Evolutionary conservation across 2,888 invertebrate genomes (phyloP), one percentile per base, ranked within the genome.

Genomic region (Tachina grossa): DNA sequence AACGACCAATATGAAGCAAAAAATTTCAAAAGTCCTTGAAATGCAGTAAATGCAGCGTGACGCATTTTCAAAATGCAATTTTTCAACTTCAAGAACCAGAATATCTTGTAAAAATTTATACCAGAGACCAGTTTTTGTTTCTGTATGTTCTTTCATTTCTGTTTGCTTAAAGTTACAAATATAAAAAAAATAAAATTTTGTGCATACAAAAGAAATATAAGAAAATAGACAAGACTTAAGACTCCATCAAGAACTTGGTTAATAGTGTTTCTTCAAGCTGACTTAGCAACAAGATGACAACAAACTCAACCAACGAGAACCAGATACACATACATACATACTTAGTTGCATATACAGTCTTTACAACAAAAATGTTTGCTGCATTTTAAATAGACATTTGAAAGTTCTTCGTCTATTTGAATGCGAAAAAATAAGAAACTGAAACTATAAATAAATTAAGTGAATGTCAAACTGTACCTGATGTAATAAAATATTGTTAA

Each of bases 11-110:
- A 81, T 83, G 83, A 75, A 85, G 72, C 81, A 85, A 81, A 83
- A 78, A 82, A 74, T 16, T 79, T 51, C 61, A 87, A 90, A 90
- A 90, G 90, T 90, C 90, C 91, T 90, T 91, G 89, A 90, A 88
- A 89, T 88, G 89, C 88, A 89, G 78, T 88, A 88, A 88, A 88
- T 89, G 88, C 89, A 88, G 87, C 87, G 87, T 88, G 87, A 89
- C 88, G 88, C 87, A 88, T 88, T 88, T 71, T 19, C 55, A 53
- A 74, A 65, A 69, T 76, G 74, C 68, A 77, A 65, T 71, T 63
- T 72, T 68, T 77, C 66, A 78, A 77, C 78, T 74, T 66, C 43
- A 83, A 83, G 66, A 85, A 85, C 85, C 79, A 79, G 85, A 79
- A 85, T 83, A 72, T 76, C 76, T 63, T 85, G 83, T 76, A 83